Base-by-base conservation (phyloP, 35 echinoderm and acorn worm species). In the Apostichopus californicus region DNA sequence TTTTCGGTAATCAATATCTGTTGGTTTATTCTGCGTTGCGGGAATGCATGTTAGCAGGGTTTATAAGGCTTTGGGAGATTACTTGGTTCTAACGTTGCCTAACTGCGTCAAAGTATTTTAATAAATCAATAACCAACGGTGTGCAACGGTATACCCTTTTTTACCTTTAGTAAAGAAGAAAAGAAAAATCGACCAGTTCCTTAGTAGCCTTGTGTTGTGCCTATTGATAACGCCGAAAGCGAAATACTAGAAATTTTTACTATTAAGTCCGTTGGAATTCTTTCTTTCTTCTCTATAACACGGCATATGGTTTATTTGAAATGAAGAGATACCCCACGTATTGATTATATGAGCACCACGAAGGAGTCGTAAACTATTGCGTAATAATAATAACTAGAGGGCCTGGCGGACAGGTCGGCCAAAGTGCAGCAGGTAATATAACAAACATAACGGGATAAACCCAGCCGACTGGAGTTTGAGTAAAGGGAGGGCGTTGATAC, bases 51-150 rank as follows among this genome's bases (percentile, higher is more conserved):
- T 85, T 85, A 59, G 58, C 55, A 17, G 57, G 57, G 57, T 85
- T 85, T 85, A 85, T 61, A 58, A 8, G 81, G 57, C 81, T 85
- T 56, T 59, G 23, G 81, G 81, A 59, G 81, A 85, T 85, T 85
- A 85, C 81, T 52, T 54, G 57, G 57, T 22, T 85, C 81, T 85
- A 85, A 85, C 81, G 81, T 85, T 58, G 81, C 81, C 56, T 17
- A 85, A 85, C 11, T 23, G 55, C 81, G 57, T 85, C 54, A 58
- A 75, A 60, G 81, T 85, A 85, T 85, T 58, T 85, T 85, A 59
- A 8, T 85, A 85, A 85, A 85, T 85, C 81, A 20, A 85, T 85
- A 85, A 85, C 55, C 55, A 85, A 85, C 81, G 81, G 81, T 85
- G 24, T 85, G 55, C 81, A 58, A 85, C 81, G 56, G 81, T 56